Evolutionary conservation across 1,140 invertebrate species (phyloP), one percentile per base, ranked within the genome.

Genomic region (Neotoxoptera formosana): DNA sequence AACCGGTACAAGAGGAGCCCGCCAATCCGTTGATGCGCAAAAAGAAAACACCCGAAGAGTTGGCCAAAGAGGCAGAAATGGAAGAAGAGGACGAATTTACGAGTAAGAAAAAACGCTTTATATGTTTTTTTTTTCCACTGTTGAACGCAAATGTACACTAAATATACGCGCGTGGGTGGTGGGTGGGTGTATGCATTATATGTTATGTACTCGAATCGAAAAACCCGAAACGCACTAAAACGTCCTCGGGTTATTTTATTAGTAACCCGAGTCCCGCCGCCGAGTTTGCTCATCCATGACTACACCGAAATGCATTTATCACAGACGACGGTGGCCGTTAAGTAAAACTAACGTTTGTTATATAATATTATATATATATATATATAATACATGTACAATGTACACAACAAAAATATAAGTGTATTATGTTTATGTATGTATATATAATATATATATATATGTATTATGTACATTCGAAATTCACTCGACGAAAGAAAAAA

Each of bases 41-140:
- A 96, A 99, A 99, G 96, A 99, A 99, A 96, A 99, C 99, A 67
- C 98, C 98, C 0, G 99, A 99, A 95, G 99, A 99, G 95, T 95
- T 99, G 94, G 99, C 98, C 76, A 97, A 98, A 41, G 99, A 99
- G 95, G 98, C 98, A 23, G 98, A 99, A 95, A 97, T 97, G 83
- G 98, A 98, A 95, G 98, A 99, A 95, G 97, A 99, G 95, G 98
- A 99, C 95, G 99, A 99, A 95, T 98, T 99, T 95, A 99, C 98
- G 96, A 99, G 99, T 99, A 96, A 97, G 97, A 21, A 53, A 11
- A 47, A 30, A 45, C 4, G 20, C 25, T 14, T n/a, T 51, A 34
- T 86, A 34, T 36, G 0, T 34, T 84, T 6, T 47, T 45, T 86
- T 21, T 86, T 86, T 84, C 41, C 3, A 47, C 30, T 76, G 14